phyloP scores from a whole-genome alignment of 1,140 invertebrate genomes.

The Mercenaria mercenaria region DNA sequence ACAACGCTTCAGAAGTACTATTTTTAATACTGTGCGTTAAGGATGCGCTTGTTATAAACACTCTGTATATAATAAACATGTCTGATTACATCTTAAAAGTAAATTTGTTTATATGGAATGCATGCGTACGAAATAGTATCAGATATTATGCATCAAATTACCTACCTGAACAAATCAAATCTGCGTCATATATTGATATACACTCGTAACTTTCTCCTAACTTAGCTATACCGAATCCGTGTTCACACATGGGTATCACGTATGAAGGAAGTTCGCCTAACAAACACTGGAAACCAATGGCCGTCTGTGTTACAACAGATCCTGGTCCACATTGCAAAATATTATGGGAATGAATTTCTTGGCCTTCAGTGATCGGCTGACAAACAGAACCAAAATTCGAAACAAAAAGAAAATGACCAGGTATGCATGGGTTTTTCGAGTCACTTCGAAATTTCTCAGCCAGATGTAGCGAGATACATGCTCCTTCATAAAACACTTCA shows the following conservation, averaged over 20 bases:
- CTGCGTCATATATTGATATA: not conserved
- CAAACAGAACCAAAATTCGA: not conserved
- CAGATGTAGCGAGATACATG: not conserved
- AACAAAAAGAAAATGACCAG: conserved; percentile 3
- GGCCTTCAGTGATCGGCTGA: not conserved
- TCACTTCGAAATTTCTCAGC: not conserved
- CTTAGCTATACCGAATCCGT: not conserved
- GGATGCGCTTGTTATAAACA: too few species aligned
- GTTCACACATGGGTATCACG: not conserved
- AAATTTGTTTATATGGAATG: not conserved
- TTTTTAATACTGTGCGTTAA: too few species aligned
- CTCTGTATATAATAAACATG: too few species aligned
- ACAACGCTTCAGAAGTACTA: too few species aligned
- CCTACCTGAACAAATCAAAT: not conserved
- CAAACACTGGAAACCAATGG: not conserved
- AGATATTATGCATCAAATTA: not conserved
- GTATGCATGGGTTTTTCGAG: not conserved
- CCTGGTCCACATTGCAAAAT: not conserved
- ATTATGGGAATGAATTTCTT: not conserved
- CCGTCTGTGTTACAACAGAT: not conserved
- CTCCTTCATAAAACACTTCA: not conserved
- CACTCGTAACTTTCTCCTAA: not conserved
- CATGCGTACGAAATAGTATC: not conserved
- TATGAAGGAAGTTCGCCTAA: not conserved
- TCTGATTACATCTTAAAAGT: too few species aligned